These are phyloP conservation scores for Menura novaehollandiae DNA, from an alignment of 2,113 vertebrate genomes.

Conservation along the genomic window DNA sequence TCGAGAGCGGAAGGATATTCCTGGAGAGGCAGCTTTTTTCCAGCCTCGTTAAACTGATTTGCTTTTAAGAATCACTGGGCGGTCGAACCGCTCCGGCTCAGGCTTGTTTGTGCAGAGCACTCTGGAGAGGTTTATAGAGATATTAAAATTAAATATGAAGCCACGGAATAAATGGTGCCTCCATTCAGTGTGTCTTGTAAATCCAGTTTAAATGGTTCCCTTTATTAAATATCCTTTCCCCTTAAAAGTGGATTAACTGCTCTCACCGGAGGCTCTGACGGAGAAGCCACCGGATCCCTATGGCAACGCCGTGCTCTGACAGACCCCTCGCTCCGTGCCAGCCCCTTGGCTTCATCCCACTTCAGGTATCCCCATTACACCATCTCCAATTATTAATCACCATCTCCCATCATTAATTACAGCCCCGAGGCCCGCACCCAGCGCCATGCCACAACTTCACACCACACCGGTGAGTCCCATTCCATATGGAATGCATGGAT, in stretches of 20 bases:
- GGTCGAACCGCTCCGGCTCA: neutral
- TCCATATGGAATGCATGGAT: fast-evolving
- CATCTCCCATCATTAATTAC: neutral
- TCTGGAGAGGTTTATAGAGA: neutral
- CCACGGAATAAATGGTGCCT: neutral
- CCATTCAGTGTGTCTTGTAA: neutral
- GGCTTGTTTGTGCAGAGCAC: neutral
- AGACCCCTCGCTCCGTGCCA: neutral
- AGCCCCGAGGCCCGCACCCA: fast-evolving
- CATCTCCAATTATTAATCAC: neutral
- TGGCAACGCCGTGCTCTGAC: neutral
- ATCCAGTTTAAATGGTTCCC: slow-evolving; percentile 45
- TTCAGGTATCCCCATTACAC: fast-evolving
- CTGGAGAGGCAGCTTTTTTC: neutral
- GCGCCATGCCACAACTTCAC: fast-evolving
- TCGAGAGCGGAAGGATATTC: neutral
- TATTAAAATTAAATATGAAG: slow-evolving; percentile 16
- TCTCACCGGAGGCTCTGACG: neutral
- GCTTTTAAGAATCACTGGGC: neutral
- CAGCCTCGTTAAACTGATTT: neutral
- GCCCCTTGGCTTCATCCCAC: fast-evolving
- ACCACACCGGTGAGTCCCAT: fast-evolving
- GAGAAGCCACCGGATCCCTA: neutral
- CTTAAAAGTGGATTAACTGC: slow-evolving; percentile 34
- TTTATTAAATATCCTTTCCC: slow-evolving; percentile 60